Evolutionary conservation across 2,113 vertebrate species (phyloP).

Genomic region (Anolis sagrei): DNA sequence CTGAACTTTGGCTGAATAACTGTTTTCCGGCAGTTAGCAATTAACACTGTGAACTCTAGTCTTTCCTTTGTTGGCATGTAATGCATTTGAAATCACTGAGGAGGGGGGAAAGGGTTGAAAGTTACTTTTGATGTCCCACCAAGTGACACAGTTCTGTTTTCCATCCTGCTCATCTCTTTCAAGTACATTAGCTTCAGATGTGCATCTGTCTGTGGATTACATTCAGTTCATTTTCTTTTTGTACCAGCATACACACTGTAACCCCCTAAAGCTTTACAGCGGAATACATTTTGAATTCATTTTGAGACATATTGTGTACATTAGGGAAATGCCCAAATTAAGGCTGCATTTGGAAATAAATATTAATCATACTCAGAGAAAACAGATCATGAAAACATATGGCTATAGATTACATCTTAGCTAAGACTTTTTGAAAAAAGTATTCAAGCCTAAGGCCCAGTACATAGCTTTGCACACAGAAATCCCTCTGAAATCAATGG

Average conservation of each 20-base stretch:
- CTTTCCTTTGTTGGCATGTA: conserved; percentile 44
- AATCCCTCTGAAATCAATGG: background rate
- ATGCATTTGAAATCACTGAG: conserved; percentile 35
- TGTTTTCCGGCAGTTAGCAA: conserved; percentile 41
- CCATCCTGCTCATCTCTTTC: conserved; percentile 46
- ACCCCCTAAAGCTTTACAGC: background rate
- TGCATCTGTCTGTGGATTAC: conserved; percentile 22
- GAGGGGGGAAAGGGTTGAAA: background rate
- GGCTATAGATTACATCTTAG: background rate
- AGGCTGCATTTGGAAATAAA: background rate
- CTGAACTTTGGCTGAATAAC: conserved; percentile 41
- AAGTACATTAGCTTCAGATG: conserved; percentile 42
- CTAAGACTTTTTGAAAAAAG: background rate
- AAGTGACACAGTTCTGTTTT: conserved; percentile 29
- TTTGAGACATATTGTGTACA: background rate
- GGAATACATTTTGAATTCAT: background rate
- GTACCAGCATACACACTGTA: background rate
- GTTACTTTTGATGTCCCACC: conserved; percentile 15
- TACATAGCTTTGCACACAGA: background rate
- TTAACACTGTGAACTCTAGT: conserved; percentile 46
- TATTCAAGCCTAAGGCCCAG: background rate
- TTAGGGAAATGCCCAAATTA: conserved; percentile 10
- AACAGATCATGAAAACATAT: background rate
- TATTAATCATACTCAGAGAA: background rate
- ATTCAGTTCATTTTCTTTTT: conserved; percentile 38